Conservation (phyloP, 2,797 vertebrate genomes). For the Typhlichthys eigenmanni region DNA sequence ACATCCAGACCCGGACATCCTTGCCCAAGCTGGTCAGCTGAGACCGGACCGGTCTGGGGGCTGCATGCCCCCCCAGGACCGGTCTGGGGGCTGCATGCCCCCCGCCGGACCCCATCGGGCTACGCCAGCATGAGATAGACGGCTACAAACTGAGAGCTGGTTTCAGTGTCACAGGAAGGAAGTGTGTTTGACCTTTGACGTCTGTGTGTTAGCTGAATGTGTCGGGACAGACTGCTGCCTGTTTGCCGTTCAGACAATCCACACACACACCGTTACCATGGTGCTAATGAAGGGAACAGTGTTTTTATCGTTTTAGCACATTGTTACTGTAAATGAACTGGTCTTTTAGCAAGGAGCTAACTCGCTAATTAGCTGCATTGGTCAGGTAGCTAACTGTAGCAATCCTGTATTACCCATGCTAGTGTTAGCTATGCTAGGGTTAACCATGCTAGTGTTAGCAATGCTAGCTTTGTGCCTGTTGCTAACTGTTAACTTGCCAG, state of each 20-base stretch:
- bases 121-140: background rate
- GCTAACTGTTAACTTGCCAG: slow-evolving; percentile 37
- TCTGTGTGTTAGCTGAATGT: background rate
- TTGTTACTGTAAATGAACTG: slow-evolving; percentile 17
- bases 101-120: background rate
- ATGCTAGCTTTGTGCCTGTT: slow-evolving; percentile 57
- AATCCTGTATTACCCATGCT: slow-evolving; percentile 22
- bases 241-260: slow-evolving; percentile 52
- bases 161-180: slow-evolving; percentile 23
- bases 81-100: background rate
- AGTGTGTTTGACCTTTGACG: slow-evolving; percentile 1
- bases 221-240: background rate
- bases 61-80: background rate
- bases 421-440: slow-evolving; percentile 26
- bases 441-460: background rate
- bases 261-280: slow-evolving; percentile 43
- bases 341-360: background rate
- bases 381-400: slow-evolving; percentile 12
- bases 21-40: slow-evolving; percentile 99
- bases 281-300: slow-evolving; percentile 85
- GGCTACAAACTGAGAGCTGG: too few relatives aligned
- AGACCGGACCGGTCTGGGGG: slow-evolving; percentile 51
- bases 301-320: slow-evolving; percentile 84
- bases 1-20: slow-evolving; percentile 97
- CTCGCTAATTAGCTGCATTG: background rate